These are phyloP conservation scores for Siderastrea siderea DNA, from an alignment of 92 coral and sea anemone genomes.

Conservation along the genomic window DNA sequence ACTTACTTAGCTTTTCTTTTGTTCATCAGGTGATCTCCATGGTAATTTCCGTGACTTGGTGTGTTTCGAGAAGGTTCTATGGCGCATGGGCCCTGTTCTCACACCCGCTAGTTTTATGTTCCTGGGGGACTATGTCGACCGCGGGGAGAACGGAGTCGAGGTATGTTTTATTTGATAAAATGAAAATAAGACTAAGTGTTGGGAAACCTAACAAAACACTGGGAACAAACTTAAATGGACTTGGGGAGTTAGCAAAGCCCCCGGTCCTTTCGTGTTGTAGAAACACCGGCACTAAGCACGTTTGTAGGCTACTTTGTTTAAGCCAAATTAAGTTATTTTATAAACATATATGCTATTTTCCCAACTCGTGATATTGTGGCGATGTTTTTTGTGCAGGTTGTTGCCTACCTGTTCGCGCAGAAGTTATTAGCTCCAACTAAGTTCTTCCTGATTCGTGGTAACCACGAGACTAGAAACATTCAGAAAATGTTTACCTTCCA, in stretches of 20 bases:
- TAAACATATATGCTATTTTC: not conserved
- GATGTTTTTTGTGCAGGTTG: constrained; percentile 61
- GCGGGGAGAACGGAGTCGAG: constrained; percentile 95
- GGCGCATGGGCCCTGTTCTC: constrained; percentile 94
- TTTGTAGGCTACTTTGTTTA: too few species aligned
- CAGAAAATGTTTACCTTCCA: constrained; percentile 89
- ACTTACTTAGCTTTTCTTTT: not conserved
- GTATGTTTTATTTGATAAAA: constrained; percentile 34
- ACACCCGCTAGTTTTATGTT: constrained; percentile 91
- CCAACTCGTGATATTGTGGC: not conserved
- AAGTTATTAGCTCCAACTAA: constrained; percentile 91
- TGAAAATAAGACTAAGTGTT: not conserved
- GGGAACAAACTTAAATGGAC: too few species aligned
- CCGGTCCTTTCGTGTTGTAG: not conserved
- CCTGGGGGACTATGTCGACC: constrained; percentile 93
- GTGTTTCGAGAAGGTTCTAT: constrained; percentile 92
- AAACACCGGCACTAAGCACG: too few species aligned
- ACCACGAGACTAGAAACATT: constrained; percentile 84
- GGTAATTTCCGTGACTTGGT: constrained; percentile 96
- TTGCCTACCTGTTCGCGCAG: constrained; percentile 90
- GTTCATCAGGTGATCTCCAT: constrained; percentile 81
- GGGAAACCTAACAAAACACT: not conserved
- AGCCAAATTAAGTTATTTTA: too few species aligned
- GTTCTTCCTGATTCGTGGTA: constrained; percentile 93
- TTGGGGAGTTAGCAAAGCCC: not conserved